A percentile compares a stretch with the other conserved stretches of the same genome.
These are phyloP conservation scores for Drosophila auraria DNA, from an alignment of 1,140 invertebrate species.

Conservation along the genomic window DNA sequence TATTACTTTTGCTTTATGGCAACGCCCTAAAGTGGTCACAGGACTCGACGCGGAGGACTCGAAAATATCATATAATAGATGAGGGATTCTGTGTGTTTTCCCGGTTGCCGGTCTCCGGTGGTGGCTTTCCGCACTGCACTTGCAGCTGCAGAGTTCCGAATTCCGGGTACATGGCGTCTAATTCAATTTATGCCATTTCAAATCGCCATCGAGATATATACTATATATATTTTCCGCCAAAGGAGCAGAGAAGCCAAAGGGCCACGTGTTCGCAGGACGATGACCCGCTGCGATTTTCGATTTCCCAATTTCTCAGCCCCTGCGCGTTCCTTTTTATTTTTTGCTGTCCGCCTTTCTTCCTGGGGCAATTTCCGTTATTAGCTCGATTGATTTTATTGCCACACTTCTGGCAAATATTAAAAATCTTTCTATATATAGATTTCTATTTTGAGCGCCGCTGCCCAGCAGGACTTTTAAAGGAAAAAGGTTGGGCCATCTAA, in stretches of 20 bases:
- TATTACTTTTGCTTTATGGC: slow-evolving; percentile 48
- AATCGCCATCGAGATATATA: slow-evolving; percentile 55
- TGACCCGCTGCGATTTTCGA: slow-evolving; percentile 56
- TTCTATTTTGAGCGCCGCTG: not conserved
- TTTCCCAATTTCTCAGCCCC: slow-evolving; percentile 25
- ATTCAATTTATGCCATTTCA: slow-evolving; percentile 76
- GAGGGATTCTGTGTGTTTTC: slow-evolving; percentile 17
- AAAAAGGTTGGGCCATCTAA: not conserved
- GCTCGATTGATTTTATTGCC: slow-evolving; percentile 78
- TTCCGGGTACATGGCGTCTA: slow-evolving; percentile 49
- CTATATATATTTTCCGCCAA: not conserved
- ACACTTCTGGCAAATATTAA: slow-evolving; percentile 55
- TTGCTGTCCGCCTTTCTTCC: slow-evolving; percentile 16
- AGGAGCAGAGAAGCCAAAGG: not conserved
- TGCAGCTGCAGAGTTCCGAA: slow-evolving; percentile 57
- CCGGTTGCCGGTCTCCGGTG: slow-evolving; percentile 17
- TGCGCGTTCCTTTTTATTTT: not conserved
- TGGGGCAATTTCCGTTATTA: slow-evolving; percentile 76
- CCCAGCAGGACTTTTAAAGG: slow-evolving; percentile 10
- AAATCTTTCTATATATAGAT: slow-evolving; percentile 25
- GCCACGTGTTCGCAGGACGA: slow-evolving; percentile 48
- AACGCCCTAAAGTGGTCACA: slow-evolving; percentile 20
- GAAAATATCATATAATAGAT: slow-evolving; percentile 6
- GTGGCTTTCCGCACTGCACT: slow-evolving; percentile 56
- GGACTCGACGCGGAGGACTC: not conserved